Percentiles rank a stretch among this genome's conserved stretches.
Conservation (phyloP, 1,140 invertebrate genomes). For the Idris sp. region DNA sequence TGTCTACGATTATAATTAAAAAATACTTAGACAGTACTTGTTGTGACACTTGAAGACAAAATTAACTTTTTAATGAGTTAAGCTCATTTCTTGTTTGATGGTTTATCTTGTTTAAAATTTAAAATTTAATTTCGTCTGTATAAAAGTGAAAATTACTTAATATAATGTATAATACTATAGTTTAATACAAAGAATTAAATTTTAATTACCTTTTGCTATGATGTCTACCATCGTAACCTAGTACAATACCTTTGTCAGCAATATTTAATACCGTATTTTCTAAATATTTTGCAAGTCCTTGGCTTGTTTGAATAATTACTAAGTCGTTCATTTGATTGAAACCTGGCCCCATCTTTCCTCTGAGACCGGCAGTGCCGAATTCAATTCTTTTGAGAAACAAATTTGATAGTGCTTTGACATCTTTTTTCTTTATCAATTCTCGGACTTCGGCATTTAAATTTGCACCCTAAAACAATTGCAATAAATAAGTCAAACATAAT, state of each 20-base stretch:
- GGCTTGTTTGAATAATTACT: conserved; percentile 96
- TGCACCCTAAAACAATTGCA: conserved; percentile 74
- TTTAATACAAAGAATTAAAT: conserved; percentile 1
- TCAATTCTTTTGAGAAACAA: conserved; percentile 84
- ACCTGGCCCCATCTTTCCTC: conserved; percentile 94
- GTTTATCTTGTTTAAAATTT: too few species aligned
- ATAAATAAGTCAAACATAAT: too few species aligned
- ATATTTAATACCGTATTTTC: conserved; percentile 78
- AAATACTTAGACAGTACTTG: too few species aligned
- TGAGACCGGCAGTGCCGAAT: conserved; percentile 94
- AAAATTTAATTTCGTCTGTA: too few species aligned
- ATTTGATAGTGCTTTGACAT: conserved; percentile 79
- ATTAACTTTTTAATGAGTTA: too few species aligned
- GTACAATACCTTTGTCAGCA: conserved; percentile 85
- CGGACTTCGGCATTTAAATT: conserved; percentile 77
- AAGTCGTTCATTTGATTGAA: conserved; percentile 98
- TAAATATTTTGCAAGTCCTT: conserved; percentile 93
- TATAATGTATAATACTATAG: too few species aligned
- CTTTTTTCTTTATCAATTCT: conserved; percentile 75
- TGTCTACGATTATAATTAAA: too few species aligned
- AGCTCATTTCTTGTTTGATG: too few species aligned
- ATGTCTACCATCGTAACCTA: conserved; percentile 97
- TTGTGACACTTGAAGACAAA: too few species aligned
- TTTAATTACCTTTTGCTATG: conserved; percentile 89
- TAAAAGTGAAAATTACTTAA: too few species aligned